A percentile compares a stretch with the other conserved stretches of the same genome.
These are phyloP conservation scores for Poecile montanus DNA, from an alignment of 2,797 vertebrate species.

Conservation along the genomic window DNA sequence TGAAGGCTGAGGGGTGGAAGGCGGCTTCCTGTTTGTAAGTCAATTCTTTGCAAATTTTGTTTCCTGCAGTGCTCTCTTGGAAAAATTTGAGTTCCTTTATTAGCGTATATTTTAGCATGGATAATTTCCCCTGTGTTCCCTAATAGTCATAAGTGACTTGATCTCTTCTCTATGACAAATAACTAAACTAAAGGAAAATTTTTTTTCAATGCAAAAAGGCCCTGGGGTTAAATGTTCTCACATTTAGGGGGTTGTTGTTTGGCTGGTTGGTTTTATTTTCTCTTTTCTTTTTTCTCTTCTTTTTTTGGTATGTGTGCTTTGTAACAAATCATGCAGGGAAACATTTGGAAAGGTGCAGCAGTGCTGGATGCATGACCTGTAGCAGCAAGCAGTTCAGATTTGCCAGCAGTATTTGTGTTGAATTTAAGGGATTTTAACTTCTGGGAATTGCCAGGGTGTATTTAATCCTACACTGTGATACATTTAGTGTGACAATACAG, in stretches of 20 bases:
- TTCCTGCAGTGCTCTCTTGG: conserved; percentile 79
- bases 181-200: conserved; percentile 8
- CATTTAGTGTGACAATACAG: background rate
- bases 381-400: background rate
- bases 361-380: background rate
- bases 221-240: conserved; percentile 34
- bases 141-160: conserved; percentile 52
- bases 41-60: conserved; percentile 79
- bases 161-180: conserved; percentile 47
- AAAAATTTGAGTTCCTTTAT: conserved; percentile 76
- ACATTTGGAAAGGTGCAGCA: background rate
- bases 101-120: conserved; percentile 72
- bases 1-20: conserved; percentile 81
- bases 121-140: conserved; percentile 76
- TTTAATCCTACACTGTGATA: background rate
- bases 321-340: background rate
- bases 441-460: background rate
- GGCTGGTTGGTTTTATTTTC: background rate
- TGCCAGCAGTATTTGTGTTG: background rate
- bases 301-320: background rate
- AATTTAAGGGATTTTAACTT: background rate
- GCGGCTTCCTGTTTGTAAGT: conserved; percentile 81
- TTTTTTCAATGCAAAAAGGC: background rate
- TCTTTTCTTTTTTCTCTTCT: background rate
- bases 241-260: background rate